These are phyloP conservation scores for Xenentodon cancila DNA, from an alignment of 2,797 vertebrate species.

Conservation along the genomic window DNA sequence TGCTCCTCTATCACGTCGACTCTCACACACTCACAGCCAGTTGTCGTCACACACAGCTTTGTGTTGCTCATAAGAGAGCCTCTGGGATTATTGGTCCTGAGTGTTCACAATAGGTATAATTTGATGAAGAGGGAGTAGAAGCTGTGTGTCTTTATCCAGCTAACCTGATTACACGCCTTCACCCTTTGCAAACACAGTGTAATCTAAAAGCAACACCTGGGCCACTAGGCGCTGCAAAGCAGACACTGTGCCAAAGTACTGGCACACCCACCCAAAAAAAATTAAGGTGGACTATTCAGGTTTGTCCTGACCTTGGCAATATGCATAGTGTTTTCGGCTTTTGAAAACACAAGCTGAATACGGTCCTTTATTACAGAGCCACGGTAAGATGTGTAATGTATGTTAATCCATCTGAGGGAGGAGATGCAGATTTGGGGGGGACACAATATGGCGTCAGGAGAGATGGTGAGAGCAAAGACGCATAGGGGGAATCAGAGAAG, in stretches of 20 bases:
- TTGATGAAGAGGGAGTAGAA: slow-evolving; percentile 77
- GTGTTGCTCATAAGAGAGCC: slow-evolving; percentile 76
- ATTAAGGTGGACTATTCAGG: slow-evolving; percentile 76
- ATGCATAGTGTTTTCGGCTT: slow-evolving; percentile 45
- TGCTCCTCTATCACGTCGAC: slow-evolving; percentile 10
- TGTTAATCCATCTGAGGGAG: slow-evolving; percentile 73
- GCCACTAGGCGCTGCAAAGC: slow-evolving; percentile 71
- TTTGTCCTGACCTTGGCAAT: slow-evolving; percentile 76
- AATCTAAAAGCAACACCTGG: slow-evolving; percentile 88
- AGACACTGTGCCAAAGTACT: slow-evolving; percentile 69
- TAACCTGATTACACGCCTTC: slow-evolving; percentile 83
- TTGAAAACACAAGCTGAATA: slow-evolving; percentile 61
- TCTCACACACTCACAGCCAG: slow-evolving; percentile 18
- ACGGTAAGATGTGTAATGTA: slow-evolving; percentile 73
- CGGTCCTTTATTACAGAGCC: slow-evolving; percentile 72
- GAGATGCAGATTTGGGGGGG: slow-evolving; percentile 46
- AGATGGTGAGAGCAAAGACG: slow-evolving; percentile 12
- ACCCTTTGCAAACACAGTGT: slow-evolving; percentile 69
- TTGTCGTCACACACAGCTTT: slow-evolving; percentile 66
- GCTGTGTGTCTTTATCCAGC: slow-evolving; percentile 74
- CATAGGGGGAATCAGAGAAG: slow-evolving; percentile 13
- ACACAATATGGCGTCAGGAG: slow-evolving; percentile 51
- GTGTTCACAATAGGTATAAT: slow-evolving; percentile 77
- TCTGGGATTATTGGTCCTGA: slow-evolving; percentile 78
- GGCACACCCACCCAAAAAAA: slow-evolving; percentile 70